Conservation (phyloP, 2,797 vertebrate species). For the Sparus aurata region DNA sequence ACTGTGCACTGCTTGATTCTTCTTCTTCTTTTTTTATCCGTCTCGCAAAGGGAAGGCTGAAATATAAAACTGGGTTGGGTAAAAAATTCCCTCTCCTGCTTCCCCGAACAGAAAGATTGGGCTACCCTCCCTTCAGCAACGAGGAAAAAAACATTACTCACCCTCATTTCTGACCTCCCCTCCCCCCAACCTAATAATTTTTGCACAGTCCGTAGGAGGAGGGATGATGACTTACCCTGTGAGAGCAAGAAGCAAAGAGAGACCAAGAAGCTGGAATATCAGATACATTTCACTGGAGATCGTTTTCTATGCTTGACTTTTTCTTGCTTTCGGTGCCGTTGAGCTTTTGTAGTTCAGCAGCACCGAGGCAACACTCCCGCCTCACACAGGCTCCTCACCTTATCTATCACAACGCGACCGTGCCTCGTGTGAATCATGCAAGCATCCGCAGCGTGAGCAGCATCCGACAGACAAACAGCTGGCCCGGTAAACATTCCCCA, state of each 20-base stretch:
- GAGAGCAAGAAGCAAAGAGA: constrained; percentile 12
- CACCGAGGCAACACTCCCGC: not conserved
- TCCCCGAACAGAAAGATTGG: not conserved
- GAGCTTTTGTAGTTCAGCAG: not conserved
- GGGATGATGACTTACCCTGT: constrained; percentile 2
- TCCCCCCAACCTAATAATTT: not conserved
- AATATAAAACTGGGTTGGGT: not conserved
- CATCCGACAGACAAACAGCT: constrained; percentile 35
- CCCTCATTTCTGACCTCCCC: not conserved
- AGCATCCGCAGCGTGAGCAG: not conserved
- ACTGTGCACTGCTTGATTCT: not conserved
- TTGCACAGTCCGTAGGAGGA: not conserved
- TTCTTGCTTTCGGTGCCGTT: constrained; percentile 15
- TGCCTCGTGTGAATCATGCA: constrained; percentile 29
- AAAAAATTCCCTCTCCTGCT: not conserved
- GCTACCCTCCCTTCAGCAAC: not conserved
- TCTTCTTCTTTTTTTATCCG: not conserved
- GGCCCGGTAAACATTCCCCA: constrained; percentile 25
- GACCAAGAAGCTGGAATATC: not conserved
- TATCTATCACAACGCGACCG: constrained; percentile 18
- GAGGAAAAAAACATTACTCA: not conserved
- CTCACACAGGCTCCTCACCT: not conserved
- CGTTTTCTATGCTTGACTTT: not conserved
- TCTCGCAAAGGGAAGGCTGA: not conserved
- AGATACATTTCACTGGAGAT: not conserved